Evolutionary conservation across 1,140 invertebrate species (phyloP).

Genomic region (Diplogasteroides magnus): DNA sequence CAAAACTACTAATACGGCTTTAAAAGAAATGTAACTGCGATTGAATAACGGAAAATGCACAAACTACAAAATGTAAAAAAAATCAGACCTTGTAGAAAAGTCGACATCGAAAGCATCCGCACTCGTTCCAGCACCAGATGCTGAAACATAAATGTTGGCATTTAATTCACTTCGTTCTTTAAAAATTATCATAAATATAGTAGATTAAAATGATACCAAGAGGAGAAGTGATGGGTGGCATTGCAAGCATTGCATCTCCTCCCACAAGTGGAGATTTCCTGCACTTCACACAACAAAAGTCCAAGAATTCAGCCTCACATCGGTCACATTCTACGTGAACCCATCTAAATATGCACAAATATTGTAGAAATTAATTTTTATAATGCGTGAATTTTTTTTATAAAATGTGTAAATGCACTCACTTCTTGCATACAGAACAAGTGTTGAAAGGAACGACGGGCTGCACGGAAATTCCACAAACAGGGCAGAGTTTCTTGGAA

Average conservation of each 20-base stretch:
- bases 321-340: conserved; percentile 10
- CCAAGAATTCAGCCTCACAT: not conserved
- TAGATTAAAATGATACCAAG: too few species aligned
- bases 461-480: not conserved
- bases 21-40: too few species aligned
- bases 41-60: too few species aligned
- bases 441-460: not conserved
- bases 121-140: too few species aligned
- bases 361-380: not conserved
- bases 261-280: conserved; percentile 2
- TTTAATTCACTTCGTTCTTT: too few species aligned
- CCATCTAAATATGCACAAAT: conserved; percentile 8
- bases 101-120: too few species aligned
- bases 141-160: too few species aligned
- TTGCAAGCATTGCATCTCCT: conserved; percentile 8
- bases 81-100: too few species aligned
- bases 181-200: too few species aligned
- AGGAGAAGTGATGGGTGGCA: too few species aligned
- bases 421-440: not conserved
- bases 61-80: too few species aligned
- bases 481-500: not conserved
- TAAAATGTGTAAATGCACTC: not conserved
- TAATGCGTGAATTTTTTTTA: not conserved
- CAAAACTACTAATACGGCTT: too few species aligned
- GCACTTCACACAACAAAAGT: conserved; percentile 5